Conservation (phyloP, 2,797 vertebrate genomes). For the Darevskia nairensis region DNA sequence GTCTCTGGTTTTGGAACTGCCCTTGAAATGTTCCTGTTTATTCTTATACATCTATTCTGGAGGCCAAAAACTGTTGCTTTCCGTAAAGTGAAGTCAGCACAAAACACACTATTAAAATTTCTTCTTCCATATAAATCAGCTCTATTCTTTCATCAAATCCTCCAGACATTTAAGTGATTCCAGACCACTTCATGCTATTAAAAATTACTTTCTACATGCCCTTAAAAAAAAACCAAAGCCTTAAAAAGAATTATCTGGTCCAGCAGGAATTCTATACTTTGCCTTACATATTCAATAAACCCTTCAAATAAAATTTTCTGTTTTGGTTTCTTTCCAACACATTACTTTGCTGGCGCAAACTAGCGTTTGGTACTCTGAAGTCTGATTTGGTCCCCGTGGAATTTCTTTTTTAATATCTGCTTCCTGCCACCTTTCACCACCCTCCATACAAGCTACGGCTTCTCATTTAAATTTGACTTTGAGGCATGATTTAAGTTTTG, state of each 20-base stretch:
- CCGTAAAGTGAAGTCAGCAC: background rate
- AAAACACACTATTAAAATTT: background rate
- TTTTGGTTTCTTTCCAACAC: background rate
- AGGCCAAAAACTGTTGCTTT: background rate
- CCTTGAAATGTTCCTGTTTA: background rate
- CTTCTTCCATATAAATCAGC: background rate
- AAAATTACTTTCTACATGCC: conserved; percentile 3
- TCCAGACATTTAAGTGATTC: background rate
- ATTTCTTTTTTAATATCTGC: conserved; percentile 37
- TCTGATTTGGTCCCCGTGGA: conserved; percentile 29
- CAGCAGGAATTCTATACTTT: conserved; percentile 3
- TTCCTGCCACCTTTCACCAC: background rate
- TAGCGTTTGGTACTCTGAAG: conserved; percentile 36
- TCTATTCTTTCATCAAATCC: background rate
- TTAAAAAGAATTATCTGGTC: background rate
- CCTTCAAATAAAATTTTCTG: conserved; percentile 12
- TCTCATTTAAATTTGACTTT: conserved; percentile 30
- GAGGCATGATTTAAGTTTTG: conserved; percentile 39
- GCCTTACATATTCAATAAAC: conserved; percentile 3
- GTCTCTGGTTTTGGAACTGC: background rate
- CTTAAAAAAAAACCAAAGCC: background rate
- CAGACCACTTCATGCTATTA: background rate
- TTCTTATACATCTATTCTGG: background rate
- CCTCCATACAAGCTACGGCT: conserved; percentile 21
- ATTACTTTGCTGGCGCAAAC: conserved; percentile 15